phyloP scores from a whole-genome alignment of 1,140 invertebrate species.

The Penaeus vannamei region DNA sequence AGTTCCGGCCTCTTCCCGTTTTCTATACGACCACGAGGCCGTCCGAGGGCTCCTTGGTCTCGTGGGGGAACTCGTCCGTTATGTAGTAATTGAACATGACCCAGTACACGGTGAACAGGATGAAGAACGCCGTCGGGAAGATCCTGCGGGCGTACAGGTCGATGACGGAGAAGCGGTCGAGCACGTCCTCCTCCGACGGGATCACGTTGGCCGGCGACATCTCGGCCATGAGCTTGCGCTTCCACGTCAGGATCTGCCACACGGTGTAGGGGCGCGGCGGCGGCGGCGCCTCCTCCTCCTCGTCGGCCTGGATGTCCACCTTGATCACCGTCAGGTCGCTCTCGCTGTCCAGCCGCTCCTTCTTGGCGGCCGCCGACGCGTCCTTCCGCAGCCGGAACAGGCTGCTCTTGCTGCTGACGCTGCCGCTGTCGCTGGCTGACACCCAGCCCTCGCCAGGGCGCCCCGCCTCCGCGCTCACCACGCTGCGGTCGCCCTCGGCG shows the following conservation, averaged over 20 bases:
- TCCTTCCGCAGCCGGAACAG: slow-evolving; percentile 51
- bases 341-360: slow-evolving; percentile 52
- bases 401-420: slow-evolving; percentile 49
- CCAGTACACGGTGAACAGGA: slow-evolving; percentile 76
- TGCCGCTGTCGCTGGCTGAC: slow-evolving; percentile 49
- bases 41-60: slow-evolving; percentile 27
- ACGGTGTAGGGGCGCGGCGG: slow-evolving; percentile 61
- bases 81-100: slow-evolving; percentile 72
- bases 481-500: slow-evolving; percentile 41
- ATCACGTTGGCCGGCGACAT: slow-evolving; percentile 61
- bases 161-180: slow-evolving; percentile 72
- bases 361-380: background rate
- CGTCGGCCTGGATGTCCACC: slow-evolving; percentile 61
- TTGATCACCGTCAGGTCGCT: slow-evolving; percentile 59
- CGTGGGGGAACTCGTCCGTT: slow-evolving; percentile 69
- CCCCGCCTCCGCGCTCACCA: slow-evolving; percentile 52
- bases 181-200: slow-evolving; percentile 68
- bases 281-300: slow-evolving; percentile 57
- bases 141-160: slow-evolving; percentile 74
- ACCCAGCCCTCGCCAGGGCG: background rate
- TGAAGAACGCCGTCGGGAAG: slow-evolving; percentile 74
- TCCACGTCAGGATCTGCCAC: slow-evolving; percentile 68
- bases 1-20: background rate
- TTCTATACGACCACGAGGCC: slow-evolving; percentile 38
- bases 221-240: slow-evolving; percentile 63